phyloP scores from a whole-genome alignment of 2,888 invertebrate genomes.

The Coleophora deauratella region DNA sequence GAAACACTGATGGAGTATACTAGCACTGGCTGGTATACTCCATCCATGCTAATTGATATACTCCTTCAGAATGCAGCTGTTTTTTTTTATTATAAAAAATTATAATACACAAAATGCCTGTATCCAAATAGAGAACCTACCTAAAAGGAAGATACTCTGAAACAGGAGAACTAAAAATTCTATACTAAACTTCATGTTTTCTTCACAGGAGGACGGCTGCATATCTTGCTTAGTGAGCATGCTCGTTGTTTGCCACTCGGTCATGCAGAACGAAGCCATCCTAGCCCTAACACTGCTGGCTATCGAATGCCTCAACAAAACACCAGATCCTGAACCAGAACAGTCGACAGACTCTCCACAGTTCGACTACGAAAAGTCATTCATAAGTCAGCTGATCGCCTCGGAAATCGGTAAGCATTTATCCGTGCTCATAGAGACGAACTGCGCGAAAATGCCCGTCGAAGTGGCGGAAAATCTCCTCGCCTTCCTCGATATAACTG shows the following conservation, averaged over 20 bases:
- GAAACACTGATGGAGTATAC: too few relatives aligned
- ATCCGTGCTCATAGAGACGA: conserved; percentile 59
- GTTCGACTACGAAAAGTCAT: conserved; percentile 38
- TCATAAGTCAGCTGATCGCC: conserved; percentile 50
- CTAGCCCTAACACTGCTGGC: conserved; percentile 80
- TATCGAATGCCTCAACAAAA: conserved; percentile 39
- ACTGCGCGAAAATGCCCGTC: conserved; percentile 58
- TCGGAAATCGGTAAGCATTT: conserved; percentile 70
- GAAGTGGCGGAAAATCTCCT: conserved; percentile 68
- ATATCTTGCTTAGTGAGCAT: conserved; percentile 85
- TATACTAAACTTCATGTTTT: not conserved
- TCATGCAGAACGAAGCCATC: conserved; percentile 91
- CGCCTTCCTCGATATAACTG: conserved; percentile 59
- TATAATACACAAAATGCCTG: too few relatives aligned
- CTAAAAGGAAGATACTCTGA: too few relatives aligned
- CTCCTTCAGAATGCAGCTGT: too few relatives aligned
- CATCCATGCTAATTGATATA: too few relatives aligned
- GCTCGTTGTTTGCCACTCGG: conserved; percentile 86
- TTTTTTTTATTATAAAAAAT: too few relatives aligned
- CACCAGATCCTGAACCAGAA: conserved; percentile 8
- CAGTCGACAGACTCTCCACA: conserved; percentile 20
- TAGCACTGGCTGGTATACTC: too few relatives aligned
- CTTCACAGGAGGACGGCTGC: conserved; percentile 75
- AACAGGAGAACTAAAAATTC: not conserved
- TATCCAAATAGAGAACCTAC: too few relatives aligned